Evolutionary conservation across 2,888 invertebrate species (phyloP), one percentile per base, ranked within the genome.

Genomic region (Lydus trimaculatus): DNA sequence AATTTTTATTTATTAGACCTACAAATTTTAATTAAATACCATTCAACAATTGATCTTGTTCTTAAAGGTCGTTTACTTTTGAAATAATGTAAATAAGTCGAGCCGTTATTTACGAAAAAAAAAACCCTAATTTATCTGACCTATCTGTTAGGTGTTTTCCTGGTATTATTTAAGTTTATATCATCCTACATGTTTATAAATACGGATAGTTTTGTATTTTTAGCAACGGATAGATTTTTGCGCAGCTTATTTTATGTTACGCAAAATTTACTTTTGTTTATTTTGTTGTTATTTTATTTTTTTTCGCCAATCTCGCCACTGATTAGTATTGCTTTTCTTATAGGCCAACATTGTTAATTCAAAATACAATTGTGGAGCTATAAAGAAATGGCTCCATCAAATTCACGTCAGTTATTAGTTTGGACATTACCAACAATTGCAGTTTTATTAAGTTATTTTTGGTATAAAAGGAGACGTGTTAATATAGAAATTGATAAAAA

Each of bases 391-490:
- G 91, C 92, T 87, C 90, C 91, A 84, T 79, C 82, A 75, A 43
- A 83, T 78, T 89, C 90, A 87, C 90, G 91, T 84, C 93, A 92
- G 86, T 85, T 94, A 82, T 88, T 94, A 84, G 90, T 91, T 88
- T 91, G 92, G 90, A 92, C 91, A 80, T 88, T 94, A 80, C 94
- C 94, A 83, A 91, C 93, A 80, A 89, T 94, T 87, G 93, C 92
- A 80, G 89, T 93, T 81, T 88, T 94, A 81, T 88, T 94, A 85
- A 93, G 93, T 79, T 90, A 94, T 84, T 90, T 91, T 84, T 94
- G 94, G 94, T 92, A 92, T 90, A 91, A 90, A 87, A 92, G 91
- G 87, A 93, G 91, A 88, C 90, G 91, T 85, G 90, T 89, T 91
- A 92, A 92, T 90, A 91, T 91, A 76, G 92, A 91, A 43, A 31